Base-by-base conservation (phyloP, 2,888 invertebrate genomes). In the Bruchidius siliquastri region DNA sequence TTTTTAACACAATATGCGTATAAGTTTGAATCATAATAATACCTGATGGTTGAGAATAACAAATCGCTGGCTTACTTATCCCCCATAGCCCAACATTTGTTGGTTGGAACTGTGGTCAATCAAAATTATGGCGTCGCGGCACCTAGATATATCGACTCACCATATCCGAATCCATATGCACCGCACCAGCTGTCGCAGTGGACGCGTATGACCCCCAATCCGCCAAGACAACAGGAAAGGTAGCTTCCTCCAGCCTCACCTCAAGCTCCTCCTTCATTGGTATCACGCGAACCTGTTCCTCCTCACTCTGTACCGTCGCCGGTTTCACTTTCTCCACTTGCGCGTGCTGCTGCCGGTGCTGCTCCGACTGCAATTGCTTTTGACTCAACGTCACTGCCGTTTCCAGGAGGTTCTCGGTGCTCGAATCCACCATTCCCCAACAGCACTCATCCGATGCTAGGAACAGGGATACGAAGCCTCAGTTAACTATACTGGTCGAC, bases 211-310 rank as follows among this genome's bases (percentile, higher is more conserved):
- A 49, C 1, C 49, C 18, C 87, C 87, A 88, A 80, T 87, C 86
- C 73, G 84, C 85, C 0, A 87, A 85, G 0, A 87, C 85, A 6
- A 87, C 87, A 0, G 88, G 88, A 79, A 88, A 87, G 2, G 85
- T 87, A 21, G 88, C 88, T 78, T 88, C 87, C 81, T 89, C 87
- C 72, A 89, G 79, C 72, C 88, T 86, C 21, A 90, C 90, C 81
- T 90, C 90, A 72, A 90, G 83, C 79, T 90, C 90, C 82, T 90
- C 90, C 83, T 90, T 89, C 87, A 89, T 88, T 0, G 89, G 88
- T 72, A 89, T 88, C 8, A 87, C 87, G 79, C 87, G 85, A 6
- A 86, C 85, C 76, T 85, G 85, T 76, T 86, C 86, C 4, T 84
- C 80, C 49, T 49, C 49, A 18, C 1, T 49, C 1, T 13, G 6